Percentiles rank a stretch among this genome's conserved stretches.
phyloP scores from a whole-genome alignment of 1,140 invertebrate species.

The Lithobius niger region DNA sequence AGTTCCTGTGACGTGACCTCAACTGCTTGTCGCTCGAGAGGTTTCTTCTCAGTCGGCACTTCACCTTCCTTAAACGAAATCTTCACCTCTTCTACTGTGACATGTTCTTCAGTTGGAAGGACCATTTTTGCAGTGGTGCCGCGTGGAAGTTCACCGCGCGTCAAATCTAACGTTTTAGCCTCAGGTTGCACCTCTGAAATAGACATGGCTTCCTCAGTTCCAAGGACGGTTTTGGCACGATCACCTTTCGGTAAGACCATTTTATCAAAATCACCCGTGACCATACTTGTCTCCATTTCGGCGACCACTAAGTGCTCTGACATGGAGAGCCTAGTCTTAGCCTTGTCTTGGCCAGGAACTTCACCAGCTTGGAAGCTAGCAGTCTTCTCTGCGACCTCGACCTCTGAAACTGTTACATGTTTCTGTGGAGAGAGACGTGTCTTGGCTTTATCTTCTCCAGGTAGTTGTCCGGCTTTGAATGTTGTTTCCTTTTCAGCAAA shows the following conservation, averaged over 20 bases:
- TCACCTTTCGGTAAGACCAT: constrained; percentile 5
- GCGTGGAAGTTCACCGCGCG: background rate
- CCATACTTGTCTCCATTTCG: constrained; percentile 1
- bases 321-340: constrained; percentile 12
- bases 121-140: background rate
- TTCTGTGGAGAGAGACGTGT: background rate
- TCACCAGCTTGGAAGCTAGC: constrained; percentile 13
- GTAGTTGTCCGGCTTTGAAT: constrained; percentile 14
- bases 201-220: constrained; percentile 8
- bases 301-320: constrained; percentile 8
- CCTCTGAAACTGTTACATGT: background rate
- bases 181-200: constrained; percentile 9
- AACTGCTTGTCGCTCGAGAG: constrained; percentile 11
- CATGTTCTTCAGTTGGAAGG: constrained; percentile 7
- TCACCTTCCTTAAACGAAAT: constrained; percentile 12
- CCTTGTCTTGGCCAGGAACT: constrained; percentile 11
- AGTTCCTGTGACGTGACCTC: constrained; percentile 20
- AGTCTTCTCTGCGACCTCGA: background rate
- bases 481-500: constrained; percentile 8
- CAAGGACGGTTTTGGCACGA: background rate
- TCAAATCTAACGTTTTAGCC: constrained; percentile 5
- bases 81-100: constrained; percentile 11
- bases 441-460: constrained; percentile 12
- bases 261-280: constrained; percentile 9
- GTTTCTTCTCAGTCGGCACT: constrained; percentile 15